Conservation (phyloP, 2,797 vertebrate genomes). For the Taenioides sp. region DNA sequence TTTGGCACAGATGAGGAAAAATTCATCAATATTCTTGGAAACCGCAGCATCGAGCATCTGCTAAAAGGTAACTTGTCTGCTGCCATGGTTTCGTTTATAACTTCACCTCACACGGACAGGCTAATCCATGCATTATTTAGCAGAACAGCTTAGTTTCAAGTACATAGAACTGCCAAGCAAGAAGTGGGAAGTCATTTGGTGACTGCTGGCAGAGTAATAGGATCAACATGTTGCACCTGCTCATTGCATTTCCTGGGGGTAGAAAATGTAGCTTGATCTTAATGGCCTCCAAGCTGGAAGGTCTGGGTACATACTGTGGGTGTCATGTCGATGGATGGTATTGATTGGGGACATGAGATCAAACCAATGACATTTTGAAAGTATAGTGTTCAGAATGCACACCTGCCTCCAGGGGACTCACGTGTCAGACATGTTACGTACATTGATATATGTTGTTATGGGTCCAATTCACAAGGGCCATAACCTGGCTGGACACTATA, state of each 20-base stretch:
- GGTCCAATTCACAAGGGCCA: neutral
- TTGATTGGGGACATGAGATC: neutral
- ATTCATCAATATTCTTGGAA: conserved; percentile 92
- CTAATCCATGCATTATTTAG: neutral
- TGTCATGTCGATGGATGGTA: neutral
- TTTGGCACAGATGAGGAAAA: conserved; percentile 94
- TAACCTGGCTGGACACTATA: neutral
- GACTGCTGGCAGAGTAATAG: conserved; percentile 13
- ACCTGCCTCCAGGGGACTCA: neutral
- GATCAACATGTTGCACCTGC: conserved; percentile 10
- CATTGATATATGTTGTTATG: neutral
- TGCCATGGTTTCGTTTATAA: neutral
- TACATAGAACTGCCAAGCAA: neutral
- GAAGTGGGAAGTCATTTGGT: conserved; percentile 3
- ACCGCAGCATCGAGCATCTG: conserved; percentile 86
- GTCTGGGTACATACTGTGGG: neutral
- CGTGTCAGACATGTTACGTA: neutral
- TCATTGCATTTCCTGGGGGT: neutral
- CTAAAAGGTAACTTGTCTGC: conserved; percentile 76
- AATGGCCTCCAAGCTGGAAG: neutral
- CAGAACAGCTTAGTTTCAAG: neutral
- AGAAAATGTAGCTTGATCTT: neutral
- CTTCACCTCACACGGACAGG: neutral
- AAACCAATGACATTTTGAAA: neutral
- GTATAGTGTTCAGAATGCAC: neutral